Percentiles rank a stretch among this genome's conserved stretches.
Conservation (phyloP, 2,888 invertebrate genomes). For the Lottia scabra region DNA sequence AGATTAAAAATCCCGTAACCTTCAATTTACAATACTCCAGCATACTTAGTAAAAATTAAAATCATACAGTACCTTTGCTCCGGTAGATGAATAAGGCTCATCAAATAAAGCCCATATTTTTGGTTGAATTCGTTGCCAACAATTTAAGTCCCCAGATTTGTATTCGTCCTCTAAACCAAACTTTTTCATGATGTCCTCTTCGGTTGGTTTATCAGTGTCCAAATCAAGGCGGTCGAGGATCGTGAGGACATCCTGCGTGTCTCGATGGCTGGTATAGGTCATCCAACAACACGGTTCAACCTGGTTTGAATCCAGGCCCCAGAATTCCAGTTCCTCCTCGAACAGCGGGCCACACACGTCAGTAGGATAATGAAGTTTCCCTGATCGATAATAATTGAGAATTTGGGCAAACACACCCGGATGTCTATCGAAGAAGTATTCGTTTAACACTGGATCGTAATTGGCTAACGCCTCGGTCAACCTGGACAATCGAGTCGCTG, state of each 20-base stretch:
- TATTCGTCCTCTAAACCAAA: constrained; percentile 78
- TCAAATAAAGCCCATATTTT: constrained; percentile 99
- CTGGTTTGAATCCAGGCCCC: constrained; percentile 99
- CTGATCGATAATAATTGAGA: constrained; percentile 97
- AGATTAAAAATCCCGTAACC: too few species aligned
- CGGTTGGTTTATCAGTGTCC: constrained; percentile 95
- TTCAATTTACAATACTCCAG: too few species aligned
- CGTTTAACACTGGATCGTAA: constrained; percentile 98
- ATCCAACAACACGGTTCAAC: constrained; percentile 99
- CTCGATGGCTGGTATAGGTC: constrained; percentile 90
- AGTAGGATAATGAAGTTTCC: constrained; percentile 98
- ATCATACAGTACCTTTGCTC: constrained; percentile 84
- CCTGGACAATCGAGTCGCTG: constrained; percentile 92
- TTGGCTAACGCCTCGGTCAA: constrained; percentile 97
- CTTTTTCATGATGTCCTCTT: constrained; percentile 96
- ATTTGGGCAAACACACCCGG: constrained; percentile 96
- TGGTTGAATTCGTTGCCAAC: constrained; percentile 95
- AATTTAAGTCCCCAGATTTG: constrained; percentile 69
- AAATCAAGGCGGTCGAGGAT: constrained; percentile 97
- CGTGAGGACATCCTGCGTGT: constrained; percentile 98
- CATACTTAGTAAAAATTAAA: too few species aligned
- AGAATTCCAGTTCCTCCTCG: constrained; percentile 98
- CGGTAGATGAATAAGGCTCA: constrained; percentile 97
- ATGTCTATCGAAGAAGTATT: constrained; percentile 97
- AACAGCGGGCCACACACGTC: constrained; percentile 99